A percentile compares a stretch with the other conserved stretches of the same genome.
Evolutionary conservation across 1,140 invertebrate species (phyloP).

Genomic region (Agrilus planipennis): DNA sequence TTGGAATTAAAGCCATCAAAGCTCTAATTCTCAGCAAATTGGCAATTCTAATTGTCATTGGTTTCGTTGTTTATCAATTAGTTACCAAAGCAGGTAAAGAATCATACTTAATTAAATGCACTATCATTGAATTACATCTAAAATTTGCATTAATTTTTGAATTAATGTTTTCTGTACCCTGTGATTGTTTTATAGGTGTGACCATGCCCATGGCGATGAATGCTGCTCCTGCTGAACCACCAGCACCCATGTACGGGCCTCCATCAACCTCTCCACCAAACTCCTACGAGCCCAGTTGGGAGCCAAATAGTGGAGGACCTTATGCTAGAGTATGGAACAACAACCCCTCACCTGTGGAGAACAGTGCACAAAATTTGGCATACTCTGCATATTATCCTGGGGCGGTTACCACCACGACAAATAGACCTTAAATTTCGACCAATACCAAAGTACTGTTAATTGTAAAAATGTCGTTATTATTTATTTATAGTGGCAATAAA

Average conservation of each 20-base stretch:
- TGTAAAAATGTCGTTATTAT: no score
- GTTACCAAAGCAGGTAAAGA: constrained; percentile 47
- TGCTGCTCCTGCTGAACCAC: constrained; percentile 37
- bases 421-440: constrained; percentile 6
- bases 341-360: constrained; percentile 26
- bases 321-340: constrained; percentile 64
- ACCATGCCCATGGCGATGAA: constrained; percentile 60
- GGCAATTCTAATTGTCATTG: constrained; percentile 63
- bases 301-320: constrained; percentile 51
- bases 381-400: constrained; percentile 66
- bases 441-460: constrained; percentile 5
- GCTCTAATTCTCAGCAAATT: constrained; percentile 71
- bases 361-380: constrained; percentile 51
- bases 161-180: neutral
- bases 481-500: constrained; percentile 7
- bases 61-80: constrained; percentile 64
- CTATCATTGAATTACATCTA: neutral
- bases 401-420: constrained; percentile 21
- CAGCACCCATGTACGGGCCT: constrained; percentile 46
- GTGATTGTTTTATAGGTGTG: constrained; percentile 42
- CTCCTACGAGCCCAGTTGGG: constrained; percentile 57
- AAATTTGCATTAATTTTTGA: constrained; percentile 5
- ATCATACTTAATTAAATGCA: neutral
- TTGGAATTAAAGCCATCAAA: constrained; percentile 70
- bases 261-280: constrained; percentile 48